These are phyloP conservation scores for Leptopilina syphax DNA, from an alignment of 2,888 invertebrate genomes.

Conservation along the genomic window DNA sequence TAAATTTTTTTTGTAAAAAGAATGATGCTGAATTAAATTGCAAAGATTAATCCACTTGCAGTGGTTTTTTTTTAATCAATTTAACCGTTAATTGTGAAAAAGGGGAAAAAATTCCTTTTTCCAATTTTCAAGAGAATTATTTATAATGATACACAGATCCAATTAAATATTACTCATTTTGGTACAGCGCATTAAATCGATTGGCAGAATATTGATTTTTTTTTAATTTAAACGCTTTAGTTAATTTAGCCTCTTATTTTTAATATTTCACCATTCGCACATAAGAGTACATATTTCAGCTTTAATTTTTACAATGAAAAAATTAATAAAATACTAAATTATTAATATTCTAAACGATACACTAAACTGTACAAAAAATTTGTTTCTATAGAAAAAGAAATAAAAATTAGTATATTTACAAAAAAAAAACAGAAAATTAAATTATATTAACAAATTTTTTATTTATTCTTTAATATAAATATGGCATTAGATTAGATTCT, in stretches of 20 bases:
- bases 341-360: background rate
- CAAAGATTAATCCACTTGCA: too few relatives aligned
- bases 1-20: too few relatives aligned
- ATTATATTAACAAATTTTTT: too few relatives aligned
- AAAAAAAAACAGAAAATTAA: too few relatives aligned
- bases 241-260: background rate
- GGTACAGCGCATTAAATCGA: background rate
- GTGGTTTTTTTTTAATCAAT: too few relatives aligned
- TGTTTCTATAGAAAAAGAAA: background rate
- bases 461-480: too few relatives aligned
- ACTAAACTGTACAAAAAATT: background rate
- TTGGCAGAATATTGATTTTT: constrained; percentile 18
- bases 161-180: constrained; percentile 2
- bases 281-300: background rate
- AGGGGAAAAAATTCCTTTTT: too few relatives aligned
- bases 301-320: background rate
- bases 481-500: too few relatives aligned
- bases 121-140: too few relatives aligned
- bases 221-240: background rate
- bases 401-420: background rate
- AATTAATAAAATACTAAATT: background rate
- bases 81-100: too few relatives aligned
- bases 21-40: too few relatives aligned
- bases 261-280: background rate
- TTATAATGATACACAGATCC: background rate